Base-by-base conservation (phyloP, 2,113 vertebrate species). In the Oreochromis aureus region DNA sequence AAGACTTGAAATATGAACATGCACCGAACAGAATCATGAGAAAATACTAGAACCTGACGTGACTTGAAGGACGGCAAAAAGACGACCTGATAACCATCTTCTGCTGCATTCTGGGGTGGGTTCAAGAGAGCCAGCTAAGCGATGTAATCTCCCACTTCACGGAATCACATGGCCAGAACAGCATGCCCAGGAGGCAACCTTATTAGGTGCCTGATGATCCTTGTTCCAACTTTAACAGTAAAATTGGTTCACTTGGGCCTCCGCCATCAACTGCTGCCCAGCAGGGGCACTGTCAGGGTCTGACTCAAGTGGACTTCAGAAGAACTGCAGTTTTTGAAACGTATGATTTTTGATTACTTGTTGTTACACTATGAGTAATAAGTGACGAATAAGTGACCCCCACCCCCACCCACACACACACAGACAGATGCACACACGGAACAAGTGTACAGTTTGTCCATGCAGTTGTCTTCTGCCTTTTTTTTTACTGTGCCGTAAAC, bases 311-410 rank as follows among this genome's bases (percentile, higher is more conserved):
- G 36, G n/a, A 24, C 36, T 44, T 71, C 1, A 4, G n/a, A 24
- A 0, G 66, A 0, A 44, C 66, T 24, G 36, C 36, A 44, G 0
- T 8, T 69, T 69, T 69, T 32, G 27, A 59, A 59, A 30, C 24
- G 0, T 1, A 16, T 16, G 56, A 27, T 58, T 24, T 1, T 55
- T 11, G 1, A 55, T 55, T 24, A 55, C 3, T 24, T 22, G 10
- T 55, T 24, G n/a, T 55, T 0, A 56, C 54, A 13, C 1, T 13
- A 56, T 56, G 54, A 24, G 22, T 13, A 55, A 0, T 24, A 55
- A n/a, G 51, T 8, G 16, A 51, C 0, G 1, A 2, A 24, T 24
- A 24, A 24, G 22, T 24, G 22, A 2, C 15, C 46, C 46, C 46
- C 15, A 15, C 0, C 44, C 36, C 36, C 5, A 12, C 6, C 12